A percentile compares a stretch with the other conserved stretches of the same genome.
phyloP scores from a whole-genome alignment of 2,888 invertebrate species.

The Cataglyphis albicans region DNA sequence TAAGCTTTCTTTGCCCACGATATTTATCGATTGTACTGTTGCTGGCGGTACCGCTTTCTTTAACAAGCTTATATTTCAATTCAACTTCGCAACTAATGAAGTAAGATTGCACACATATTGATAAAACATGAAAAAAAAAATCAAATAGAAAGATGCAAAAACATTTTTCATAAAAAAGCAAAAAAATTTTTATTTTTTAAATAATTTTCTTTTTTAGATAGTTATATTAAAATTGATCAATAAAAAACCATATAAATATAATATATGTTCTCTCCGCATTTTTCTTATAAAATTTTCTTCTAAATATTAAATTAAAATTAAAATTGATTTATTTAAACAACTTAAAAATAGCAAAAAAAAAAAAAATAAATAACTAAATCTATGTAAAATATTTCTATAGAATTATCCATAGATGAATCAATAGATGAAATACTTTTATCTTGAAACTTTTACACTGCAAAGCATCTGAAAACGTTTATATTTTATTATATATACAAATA shows the following conservation, averaged over 20 bases:
- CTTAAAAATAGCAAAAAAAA: background rate
- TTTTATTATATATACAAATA: background rate
- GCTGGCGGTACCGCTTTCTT: conserved; percentile 69
- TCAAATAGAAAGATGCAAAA: background rate
- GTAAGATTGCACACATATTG: conserved; percentile 48
- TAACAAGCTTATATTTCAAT: conserved; percentile 71
- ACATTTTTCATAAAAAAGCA: background rate
- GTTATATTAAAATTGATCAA: background rate
- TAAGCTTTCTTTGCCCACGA: conserved; percentile 63
- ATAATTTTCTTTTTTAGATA: background rate
- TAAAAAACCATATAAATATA: no score
- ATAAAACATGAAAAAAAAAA: background rate
- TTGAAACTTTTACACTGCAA: background rate
- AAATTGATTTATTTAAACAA: background rate
- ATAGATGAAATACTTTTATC: background rate
- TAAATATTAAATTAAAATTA: background rate
- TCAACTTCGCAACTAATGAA: conserved; percentile 57
- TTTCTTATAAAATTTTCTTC: background rate
- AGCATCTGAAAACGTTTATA: background rate
- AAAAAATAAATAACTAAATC: no score
- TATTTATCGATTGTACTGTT: conserved; percentile 73
- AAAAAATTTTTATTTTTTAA: background rate
- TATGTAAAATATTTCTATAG: background rate
- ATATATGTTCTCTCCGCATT: background rate
- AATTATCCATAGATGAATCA: no score